These are phyloP conservation scores for Pseudotriccus pelzelni DNA, from an alignment of 2,797 vertebrate genomes.

Conservation along the genomic window DNA sequence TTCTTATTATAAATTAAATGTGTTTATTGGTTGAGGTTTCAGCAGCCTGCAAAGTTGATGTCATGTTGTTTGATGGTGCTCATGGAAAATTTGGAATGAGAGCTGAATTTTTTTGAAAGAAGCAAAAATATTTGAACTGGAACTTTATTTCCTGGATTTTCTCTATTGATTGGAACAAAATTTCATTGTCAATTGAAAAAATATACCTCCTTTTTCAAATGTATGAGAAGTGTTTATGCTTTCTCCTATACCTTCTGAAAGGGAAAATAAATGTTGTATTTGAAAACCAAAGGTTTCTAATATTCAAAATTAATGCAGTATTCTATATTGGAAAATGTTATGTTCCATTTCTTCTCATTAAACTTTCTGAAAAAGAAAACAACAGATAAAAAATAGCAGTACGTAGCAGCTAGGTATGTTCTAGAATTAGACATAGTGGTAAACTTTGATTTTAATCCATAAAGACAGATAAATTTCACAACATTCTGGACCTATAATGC, in stretches of 20 bases:
- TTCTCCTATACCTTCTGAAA: background rate
- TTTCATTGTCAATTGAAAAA: background rate
- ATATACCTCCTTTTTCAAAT: background rate
- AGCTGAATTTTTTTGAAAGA: background rate
- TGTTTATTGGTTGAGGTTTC: background rate
- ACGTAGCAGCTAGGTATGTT: background rate
- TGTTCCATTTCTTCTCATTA: background rate
- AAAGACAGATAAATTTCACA: background rate
- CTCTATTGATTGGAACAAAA: background rate
- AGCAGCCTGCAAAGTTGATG: background rate
- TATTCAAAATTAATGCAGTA: background rate
- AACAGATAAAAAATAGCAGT: background rate
- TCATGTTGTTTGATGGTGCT: background rate
- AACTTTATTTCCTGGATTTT: background rate
- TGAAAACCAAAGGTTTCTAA: background rate
- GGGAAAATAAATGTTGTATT: background rate
- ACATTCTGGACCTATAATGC: background rate
- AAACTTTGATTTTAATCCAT: background rate
- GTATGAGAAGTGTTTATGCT: background rate
- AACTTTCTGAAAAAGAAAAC: background rate
- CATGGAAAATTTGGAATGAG: background rate
- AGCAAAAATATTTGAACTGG: background rate
- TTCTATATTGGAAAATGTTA: background rate
- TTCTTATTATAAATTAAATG: background rate
- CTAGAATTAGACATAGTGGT: background rate